Percentiles rank a stretch among this genome's conserved stretches.
Conservation (phyloP, 2,113 vertebrate species). For the Thamnophis sirtalis region DNA sequence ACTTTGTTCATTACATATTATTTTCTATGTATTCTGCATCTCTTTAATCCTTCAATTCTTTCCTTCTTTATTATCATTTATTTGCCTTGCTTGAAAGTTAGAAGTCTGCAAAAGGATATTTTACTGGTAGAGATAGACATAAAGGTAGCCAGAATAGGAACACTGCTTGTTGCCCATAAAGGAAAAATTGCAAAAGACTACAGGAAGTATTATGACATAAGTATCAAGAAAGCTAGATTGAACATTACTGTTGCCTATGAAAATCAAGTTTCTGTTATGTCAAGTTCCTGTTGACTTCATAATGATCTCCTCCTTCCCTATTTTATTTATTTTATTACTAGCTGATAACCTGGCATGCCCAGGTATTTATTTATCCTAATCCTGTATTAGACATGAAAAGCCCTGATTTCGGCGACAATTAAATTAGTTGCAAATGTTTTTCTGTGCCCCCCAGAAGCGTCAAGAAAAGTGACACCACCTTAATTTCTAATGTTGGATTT, state of each 20-base stretch:
- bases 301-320: not conserved
- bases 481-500: too few relatives aligned
- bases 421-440: too few relatives aligned
- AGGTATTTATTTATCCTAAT: too few relatives aligned
- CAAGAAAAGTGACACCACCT: too few relatives aligned
- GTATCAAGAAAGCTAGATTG: not conserved
- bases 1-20: not conserved
- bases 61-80: not conserved
- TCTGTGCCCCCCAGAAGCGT: too few relatives aligned
- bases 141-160: not conserved
- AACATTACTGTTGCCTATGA: not conserved
- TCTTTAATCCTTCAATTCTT: not conserved
- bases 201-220: not conserved
- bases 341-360: too few relatives aligned
- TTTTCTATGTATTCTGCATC: not conserved
- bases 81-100: not conserved
- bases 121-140: not conserved
- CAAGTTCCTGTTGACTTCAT: not conserved
- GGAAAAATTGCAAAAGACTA: not conserved
- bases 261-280: not conserved
- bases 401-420: too few relatives aligned
- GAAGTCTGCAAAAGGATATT: not conserved
- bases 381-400: too few relatives aligned
- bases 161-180: not conserved
- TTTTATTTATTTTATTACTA: not conserved